phyloP scores from a whole-genome alignment of 2,797 vertebrate genomes.

The Chelonia mydas region DNA sequence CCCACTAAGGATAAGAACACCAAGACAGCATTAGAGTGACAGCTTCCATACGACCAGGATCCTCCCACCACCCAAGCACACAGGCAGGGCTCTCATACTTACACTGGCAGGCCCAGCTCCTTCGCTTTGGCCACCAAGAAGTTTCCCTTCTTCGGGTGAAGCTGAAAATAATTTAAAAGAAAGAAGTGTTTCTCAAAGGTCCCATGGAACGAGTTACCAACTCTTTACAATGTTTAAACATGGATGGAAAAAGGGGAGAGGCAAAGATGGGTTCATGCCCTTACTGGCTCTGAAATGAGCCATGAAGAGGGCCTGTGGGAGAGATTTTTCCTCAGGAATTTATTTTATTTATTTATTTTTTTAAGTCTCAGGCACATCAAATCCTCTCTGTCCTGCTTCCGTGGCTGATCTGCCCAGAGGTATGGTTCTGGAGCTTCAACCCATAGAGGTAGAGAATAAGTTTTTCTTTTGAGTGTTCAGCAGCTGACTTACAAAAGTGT shows the following conservation, averaged over 20 bases:
- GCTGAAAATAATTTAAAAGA: constrained; percentile 76
- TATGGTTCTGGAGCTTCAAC: not conserved
- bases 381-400: not conserved
- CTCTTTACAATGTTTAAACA: not conserved
- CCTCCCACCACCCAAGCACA: rapidly evolving
- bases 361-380: not conserved
- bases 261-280: not conserved
- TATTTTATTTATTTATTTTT: not conserved
- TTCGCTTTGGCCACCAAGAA: constrained; percentile 90
- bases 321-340: not conserved
- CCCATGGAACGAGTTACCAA: not conserved
- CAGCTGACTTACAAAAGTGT: not conserved
- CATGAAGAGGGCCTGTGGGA: not conserved
- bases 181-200: not conserved
- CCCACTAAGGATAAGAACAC: constrained; percentile 81
- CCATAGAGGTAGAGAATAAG: not conserved
- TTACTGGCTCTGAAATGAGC: not conserved
- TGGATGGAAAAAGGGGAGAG: not conserved
- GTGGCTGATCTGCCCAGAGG: too few species aligned
- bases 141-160: constrained; percentile 91
- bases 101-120: constrained; percentile 93
- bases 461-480: not conserved
- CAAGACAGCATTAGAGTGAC: not conserved
- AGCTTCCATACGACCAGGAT: rapidly evolving
- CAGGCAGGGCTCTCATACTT: constrained; percentile 68